A percentile compares a stretch with the other conserved stretches of the same genome.
Evolutionary conservation across 2,797 vertebrate species (phyloP).

Genomic region (Mionectes olivaceus): DNA sequence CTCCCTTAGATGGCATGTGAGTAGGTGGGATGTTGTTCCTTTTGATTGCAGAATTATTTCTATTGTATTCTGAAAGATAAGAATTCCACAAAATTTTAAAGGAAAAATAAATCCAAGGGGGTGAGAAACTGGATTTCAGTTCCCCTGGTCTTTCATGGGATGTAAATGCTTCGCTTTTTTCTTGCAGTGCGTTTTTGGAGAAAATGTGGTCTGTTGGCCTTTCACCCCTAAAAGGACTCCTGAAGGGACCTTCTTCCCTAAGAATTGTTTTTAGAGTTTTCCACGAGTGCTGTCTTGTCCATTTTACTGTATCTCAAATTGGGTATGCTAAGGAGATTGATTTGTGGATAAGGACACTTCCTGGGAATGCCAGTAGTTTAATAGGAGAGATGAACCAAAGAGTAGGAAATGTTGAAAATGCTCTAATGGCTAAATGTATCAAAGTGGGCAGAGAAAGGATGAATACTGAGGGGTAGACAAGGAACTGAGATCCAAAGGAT

Average conservation of each 20-base stretch:
- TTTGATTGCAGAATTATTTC: slow-evolving; percentile 37
- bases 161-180: background rate
- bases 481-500: background rate
- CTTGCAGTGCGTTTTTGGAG: background rate
- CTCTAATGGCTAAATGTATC: background rate
- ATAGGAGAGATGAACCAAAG: background rate
- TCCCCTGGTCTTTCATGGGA: background rate
- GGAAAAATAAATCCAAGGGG: background rate
- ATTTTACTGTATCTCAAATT: background rate
- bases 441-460: background rate
- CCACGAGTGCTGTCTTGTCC: background rate
- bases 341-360: background rate
- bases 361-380: background rate
- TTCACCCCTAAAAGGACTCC: background rate
- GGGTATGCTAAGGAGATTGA: background rate
- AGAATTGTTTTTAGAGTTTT: background rate
- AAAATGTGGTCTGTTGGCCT: background rate
- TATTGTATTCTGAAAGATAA: background rate
- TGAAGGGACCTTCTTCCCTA: background rate
- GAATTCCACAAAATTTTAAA: background rate
- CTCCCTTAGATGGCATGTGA: background rate
- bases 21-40: slow-evolving; percentile 5
- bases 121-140: background rate
- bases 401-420: background rate
- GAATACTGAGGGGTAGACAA: background rate